Base-by-base conservation (phyloP, 1,140 invertebrate genomes). In the Aphaenogaster rudis region DNA sequence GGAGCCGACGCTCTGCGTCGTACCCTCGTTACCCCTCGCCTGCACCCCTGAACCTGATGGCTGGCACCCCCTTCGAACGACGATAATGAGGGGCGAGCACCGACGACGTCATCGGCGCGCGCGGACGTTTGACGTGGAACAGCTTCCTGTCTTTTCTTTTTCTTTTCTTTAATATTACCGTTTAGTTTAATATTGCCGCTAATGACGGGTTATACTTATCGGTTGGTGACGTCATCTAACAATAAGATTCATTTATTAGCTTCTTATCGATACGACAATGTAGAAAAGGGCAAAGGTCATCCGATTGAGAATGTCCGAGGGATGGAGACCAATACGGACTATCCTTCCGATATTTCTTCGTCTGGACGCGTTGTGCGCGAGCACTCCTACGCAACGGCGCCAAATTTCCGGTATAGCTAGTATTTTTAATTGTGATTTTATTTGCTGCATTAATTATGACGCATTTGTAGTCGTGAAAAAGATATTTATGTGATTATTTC, bases 1-100 rank as follows among this genome's bases (percentile, higher is more conserved):
- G 85, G 91, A 91, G 89, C 88, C 90, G 92, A 90, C 90, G 90
- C 87, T 86, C 54, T 86, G 88, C 86, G 87, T 76, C 86, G 88
- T 87, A 89, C 78, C 82, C 86, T 78, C 72, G 63, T 48, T 33
- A 17, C 17, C 45, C 59, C 21, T 11, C 67, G n/a, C 64, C 80
- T 52, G 54, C 33, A 69, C 45, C 33, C 67, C 72, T 42, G 50
- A 50, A 54, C 36, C 74, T 13, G 17, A 8, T 28, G 28, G 28
- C 28, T 28, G 28, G 28, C 28, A 28, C 28, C 28, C 28, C 28
- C 42, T 28, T 48, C 17, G 45, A 28, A 59, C 86, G 61, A 72
- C 54, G 69, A 66, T 52, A 42, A 66, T 67, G 45, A 82, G 72
- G 89, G 72, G 33, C 80, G 76, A 69, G 52, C 63, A 85, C 69